Evolutionary conservation across 2,797 vertebrate species (phyloP).

Genomic region (Pelodytes ibericus): DNA sequence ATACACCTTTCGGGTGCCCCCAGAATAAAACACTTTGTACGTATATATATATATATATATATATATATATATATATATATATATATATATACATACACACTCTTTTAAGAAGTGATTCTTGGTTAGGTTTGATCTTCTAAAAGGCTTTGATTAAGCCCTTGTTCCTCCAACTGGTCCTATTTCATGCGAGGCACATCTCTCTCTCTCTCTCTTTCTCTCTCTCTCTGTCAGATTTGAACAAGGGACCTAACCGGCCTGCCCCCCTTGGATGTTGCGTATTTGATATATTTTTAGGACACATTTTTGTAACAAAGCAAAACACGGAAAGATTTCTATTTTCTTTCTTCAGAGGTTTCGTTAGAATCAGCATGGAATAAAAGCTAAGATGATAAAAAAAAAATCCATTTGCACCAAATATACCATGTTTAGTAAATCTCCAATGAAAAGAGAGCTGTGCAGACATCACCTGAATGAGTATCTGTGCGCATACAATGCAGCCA

Average conservation of each 20-base stretch:
- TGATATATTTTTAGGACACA: constrained; percentile 8
- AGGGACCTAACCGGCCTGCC: constrained; percentile 2
- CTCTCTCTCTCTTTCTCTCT: not conserved
- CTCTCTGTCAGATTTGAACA: not conserved
- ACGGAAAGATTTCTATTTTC: constrained; percentile 6
- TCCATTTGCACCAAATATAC: not conserved
- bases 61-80: too few relatives aligned
- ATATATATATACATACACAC: too few relatives aligned
- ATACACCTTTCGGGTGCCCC: too few relatives aligned
- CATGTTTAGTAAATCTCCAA: too few relatives aligned
- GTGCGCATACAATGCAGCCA: too few relatives aligned
- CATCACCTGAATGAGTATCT: too few relatives aligned
- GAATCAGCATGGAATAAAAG: constrained; percentile 7
- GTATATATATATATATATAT: too few relatives aligned
- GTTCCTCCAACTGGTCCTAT: constrained; percentile 13
- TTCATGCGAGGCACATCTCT: constrained; percentile 16
- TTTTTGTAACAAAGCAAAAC: constrained; percentile 17
- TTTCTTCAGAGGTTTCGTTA: constrained; percentile 3
- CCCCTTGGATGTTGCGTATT: constrained; percentile 8
- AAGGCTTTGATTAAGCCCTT: constrained; percentile 44
- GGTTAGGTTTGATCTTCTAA: constrained; percentile 14
- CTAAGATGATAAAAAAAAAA: not conserved
- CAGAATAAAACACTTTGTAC: too few relatives aligned
- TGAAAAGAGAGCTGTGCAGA: too few relatives aligned
- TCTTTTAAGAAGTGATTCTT: not conserved